Conservation (phyloP, 2,888 invertebrate species). For the Eupithecia inturbata region DNA sequence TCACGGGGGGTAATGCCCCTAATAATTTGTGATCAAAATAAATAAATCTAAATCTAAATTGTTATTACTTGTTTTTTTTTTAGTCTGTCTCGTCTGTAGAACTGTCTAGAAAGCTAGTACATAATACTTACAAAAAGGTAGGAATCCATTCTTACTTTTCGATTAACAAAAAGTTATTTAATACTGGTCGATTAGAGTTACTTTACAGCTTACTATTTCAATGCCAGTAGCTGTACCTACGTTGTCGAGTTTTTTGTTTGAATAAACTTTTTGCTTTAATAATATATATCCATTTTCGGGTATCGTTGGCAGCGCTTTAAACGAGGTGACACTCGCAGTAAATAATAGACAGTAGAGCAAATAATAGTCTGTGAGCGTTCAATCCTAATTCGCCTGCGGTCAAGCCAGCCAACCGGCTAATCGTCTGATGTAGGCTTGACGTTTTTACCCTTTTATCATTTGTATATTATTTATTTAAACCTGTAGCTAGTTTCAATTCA, state of each 20-base stretch:
- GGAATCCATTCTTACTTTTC: not conserved
- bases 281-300: not conserved
- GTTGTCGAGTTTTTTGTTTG: not conserved
- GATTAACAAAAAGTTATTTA: not conserved
- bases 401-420: conserved; percentile 13
- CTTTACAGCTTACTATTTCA: not conserved
- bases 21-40: no score
- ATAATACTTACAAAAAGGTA: no score
- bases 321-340: conserved; percentile 7
- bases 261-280: not conserved
- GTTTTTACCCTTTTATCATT: conserved; percentile 20
- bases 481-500: not conserved
- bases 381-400: conserved; percentile 24
- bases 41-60: no score
- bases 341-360: conserved; percentile 21
- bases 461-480: not conserved
- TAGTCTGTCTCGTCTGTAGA: no score
- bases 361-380: conserved; percentile 19
- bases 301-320: not conserved
- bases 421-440: conserved; percentile 24
- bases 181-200: not conserved
- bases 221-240: no score
- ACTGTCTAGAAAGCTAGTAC: no score
- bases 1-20: no score
- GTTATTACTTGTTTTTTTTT: no score